phyloP scores from a whole-genome alignment of 2,797 vertebrate species.

The Myripristis murdjan region DNA sequence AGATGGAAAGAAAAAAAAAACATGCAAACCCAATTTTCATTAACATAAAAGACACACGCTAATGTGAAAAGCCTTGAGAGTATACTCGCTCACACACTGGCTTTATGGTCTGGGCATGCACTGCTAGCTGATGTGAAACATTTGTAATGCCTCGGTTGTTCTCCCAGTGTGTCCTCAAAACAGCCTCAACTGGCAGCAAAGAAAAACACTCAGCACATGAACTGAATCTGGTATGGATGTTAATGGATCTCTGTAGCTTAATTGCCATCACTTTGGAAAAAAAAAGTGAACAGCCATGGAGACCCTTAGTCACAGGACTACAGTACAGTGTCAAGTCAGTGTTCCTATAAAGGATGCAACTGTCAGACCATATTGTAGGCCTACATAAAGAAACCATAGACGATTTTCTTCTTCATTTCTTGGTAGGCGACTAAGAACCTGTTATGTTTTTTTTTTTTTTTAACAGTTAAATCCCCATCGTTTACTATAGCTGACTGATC shows the following conservation, averaged over 20 bases:
- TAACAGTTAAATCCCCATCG: too few species aligned
- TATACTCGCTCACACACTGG: conserved; percentile 50
- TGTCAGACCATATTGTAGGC: not conserved
- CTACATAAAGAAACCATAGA: too few species aligned
- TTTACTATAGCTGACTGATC: too few species aligned
- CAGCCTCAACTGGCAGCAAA: conserved; percentile 6
- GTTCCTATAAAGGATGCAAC: conserved; percentile 10
- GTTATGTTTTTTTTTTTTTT: too few species aligned
- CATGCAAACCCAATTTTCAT: conserved; percentile 54
- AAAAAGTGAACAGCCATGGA: not conserved
- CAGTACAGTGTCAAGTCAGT: not conserved
- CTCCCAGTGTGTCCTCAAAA: conserved; percentile 23
- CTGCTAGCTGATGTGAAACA: conserved; percentile 62
- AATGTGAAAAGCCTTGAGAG: conserved; percentile 62
- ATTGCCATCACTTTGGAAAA: conserved; percentile 4
- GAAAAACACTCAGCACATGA: conserved; percentile 7
- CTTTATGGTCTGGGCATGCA: conserved; percentile 51
- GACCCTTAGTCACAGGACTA: not conserved
- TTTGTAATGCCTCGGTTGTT: conserved; percentile 49
- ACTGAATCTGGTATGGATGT: not conserved
- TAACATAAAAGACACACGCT: conserved; percentile 53
- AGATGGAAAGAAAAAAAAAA: conserved; percentile 24
- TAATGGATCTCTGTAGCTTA: too few species aligned
- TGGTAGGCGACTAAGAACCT: too few species aligned
- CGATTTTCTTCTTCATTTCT: too few species aligned